A percentile compares a stretch with the other conserved stretches of the same genome.
Conservation (phyloP, 2,113 vertebrate species). For the Abramis brama region DNA sequence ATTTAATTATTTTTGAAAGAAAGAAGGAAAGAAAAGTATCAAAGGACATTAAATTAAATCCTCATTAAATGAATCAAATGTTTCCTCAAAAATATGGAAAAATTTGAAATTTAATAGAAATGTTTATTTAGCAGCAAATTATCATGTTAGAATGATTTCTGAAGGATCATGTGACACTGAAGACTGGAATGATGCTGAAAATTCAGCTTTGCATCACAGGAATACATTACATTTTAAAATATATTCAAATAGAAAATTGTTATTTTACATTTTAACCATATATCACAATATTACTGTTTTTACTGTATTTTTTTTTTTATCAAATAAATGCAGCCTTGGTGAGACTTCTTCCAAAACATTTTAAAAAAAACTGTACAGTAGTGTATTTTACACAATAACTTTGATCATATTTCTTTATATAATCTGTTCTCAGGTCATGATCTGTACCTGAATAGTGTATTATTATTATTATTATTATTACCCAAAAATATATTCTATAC, state of each 20-base stretch:
- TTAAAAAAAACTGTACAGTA: no score
- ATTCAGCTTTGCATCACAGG: neutral
- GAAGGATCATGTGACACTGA: neutral
- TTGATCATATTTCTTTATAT: no score
- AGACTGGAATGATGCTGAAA: neutral
- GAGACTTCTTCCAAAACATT: no score
- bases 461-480: no score
- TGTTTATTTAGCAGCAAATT: neutral
- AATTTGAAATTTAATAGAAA: neutral
- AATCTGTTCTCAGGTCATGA: no score
- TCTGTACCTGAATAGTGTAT: no score
- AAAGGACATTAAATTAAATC: neutral
- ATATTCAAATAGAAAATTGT: neutral
- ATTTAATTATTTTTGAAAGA: neutral
- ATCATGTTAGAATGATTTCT: no score
- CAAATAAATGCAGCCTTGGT: neutral
- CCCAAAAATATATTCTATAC: no score
- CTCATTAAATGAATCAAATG: neutral
- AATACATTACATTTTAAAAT: neutral
- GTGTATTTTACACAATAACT: no score
- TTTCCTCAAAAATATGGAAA: neutral
- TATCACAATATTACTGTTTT: neutral
- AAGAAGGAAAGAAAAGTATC: neutral
- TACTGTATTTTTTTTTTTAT: neutral
- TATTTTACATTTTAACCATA: no score